Evolutionary conservation across 2,888 invertebrate genomes (phyloP).

Genomic region (Papilio protenor): DNA sequence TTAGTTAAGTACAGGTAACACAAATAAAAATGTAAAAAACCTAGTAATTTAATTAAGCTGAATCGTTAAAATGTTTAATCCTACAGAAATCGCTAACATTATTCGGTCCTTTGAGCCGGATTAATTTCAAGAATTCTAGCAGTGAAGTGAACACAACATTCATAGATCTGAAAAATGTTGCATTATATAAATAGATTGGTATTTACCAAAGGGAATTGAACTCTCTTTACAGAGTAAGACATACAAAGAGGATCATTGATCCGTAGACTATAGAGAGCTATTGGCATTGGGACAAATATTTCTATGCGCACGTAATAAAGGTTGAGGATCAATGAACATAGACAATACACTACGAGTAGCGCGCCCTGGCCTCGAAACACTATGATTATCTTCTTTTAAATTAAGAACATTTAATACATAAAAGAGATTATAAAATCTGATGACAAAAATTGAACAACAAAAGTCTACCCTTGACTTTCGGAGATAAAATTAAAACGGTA

Average conservation of each 20-base stretch:
- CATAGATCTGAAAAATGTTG: background rate
- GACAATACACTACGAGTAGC: background rate
- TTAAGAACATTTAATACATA: background rate
- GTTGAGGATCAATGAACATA: background rate
- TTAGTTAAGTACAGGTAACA: background rate
- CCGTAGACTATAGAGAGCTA: background rate
- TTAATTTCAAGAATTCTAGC: background rate
- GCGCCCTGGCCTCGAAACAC: background rate
- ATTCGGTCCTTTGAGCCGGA: background rate
- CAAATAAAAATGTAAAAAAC: too few relatives aligned
- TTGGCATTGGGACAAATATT: constrained; percentile 19
- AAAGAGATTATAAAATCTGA: too few relatives aligned
- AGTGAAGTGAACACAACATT: background rate
- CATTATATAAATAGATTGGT: background rate
- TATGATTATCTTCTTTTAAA: background rate
- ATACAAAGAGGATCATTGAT: constrained; percentile 6
- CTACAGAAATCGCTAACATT: background rate
- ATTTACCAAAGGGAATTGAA: background rate
- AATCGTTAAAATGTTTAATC: background rate
- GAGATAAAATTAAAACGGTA: constrained; percentile 37
- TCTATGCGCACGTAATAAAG: background rate
- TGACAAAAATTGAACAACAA: background rate
- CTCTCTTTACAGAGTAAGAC: background rate
- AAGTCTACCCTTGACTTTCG: constrained; percentile 50
- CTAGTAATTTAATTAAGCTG: too few relatives aligned